Base-by-base conservation (phyloP, 2,113 vertebrate genomes). In the Andinoacara biseriatus region DNA sequence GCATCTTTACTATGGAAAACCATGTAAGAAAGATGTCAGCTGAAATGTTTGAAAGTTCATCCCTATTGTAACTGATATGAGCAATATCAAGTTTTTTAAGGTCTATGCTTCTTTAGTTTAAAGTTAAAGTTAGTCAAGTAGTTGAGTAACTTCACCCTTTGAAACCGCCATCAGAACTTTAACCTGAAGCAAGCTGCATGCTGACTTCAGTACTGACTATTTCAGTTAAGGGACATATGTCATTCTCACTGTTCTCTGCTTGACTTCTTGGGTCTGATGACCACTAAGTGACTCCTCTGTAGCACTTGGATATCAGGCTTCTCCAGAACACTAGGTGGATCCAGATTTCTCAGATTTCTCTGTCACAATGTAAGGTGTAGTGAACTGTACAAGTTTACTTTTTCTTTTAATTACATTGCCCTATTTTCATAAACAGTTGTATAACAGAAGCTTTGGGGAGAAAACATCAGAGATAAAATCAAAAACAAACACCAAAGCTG, bases 351-450 rank as follows among this genome's bases (percentile, higher is more conserved):
- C 57, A 24, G 4, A 72, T 62, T 67, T 9, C 58, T 9, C 7
- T 15, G 14, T 54, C 4, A 1, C 31, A 4, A 2, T 1, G 0
- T 20, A 83, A 58, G 29, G 58, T 57, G 72, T 18, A 2, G 1
- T 43, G 20, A 83, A 24, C n/a, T 17, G n/a, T 43, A 65, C n/a
- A 69, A 63, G 49, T 59, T 60, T 65, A 15, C 31, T 35, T 77
- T 60, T n/a, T 4, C 31, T 62, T 79, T 77, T 67, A 56, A 33
- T 87, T 69, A 56, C 58, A 22, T 60, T 60, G 82, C 22, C 84
- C 79, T 15, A 86, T 87, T 93, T 91, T 83, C 74, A 77, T 24
- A 75, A 80, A 87, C 46, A 78, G 52, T 72, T 79, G 67, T 56
- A 54, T 89, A 89, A 86, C 43, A 5, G 33, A 82, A 10, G 46